phyloP scores from a whole-genome alignment of 2,113 vertebrate genomes.

The Calyptomena viridis region DNA sequence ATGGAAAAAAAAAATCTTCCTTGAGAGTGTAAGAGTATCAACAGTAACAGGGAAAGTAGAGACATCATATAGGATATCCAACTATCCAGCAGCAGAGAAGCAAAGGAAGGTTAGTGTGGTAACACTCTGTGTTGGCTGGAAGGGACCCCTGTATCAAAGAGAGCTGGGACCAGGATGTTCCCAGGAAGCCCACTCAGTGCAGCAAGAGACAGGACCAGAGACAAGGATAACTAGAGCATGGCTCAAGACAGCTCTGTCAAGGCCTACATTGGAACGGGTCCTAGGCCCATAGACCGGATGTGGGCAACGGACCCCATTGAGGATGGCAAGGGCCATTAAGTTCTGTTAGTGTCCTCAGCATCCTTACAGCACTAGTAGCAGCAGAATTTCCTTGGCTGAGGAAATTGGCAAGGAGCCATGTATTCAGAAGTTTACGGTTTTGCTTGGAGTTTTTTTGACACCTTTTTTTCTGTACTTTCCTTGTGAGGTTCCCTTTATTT shows the following conservation, averaged over 20 bases:
- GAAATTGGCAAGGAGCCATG: not conserved
- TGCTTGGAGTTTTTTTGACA: not conserved
- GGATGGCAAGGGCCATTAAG: too few species aligned
- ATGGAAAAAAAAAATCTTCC: not conserved
- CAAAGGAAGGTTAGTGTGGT: not conserved
- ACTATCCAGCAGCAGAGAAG: not conserved
- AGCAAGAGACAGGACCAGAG: not conserved
- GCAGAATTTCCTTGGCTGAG: not conserved
- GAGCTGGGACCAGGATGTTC: not conserved
- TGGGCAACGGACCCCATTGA: not conserved
- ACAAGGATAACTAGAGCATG: not conserved
- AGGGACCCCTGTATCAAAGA: not conserved
- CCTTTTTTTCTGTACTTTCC: not conserved
- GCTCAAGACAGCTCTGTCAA: not conserved
- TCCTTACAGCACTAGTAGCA: not conserved
- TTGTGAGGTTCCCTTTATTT: not conserved
- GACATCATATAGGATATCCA: not conserved
- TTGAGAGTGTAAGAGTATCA: not conserved
- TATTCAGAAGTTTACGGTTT: too few species aligned
- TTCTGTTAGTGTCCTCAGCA: not conserved
- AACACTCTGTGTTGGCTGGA: accelerated
- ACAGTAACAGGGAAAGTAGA: not conserved
- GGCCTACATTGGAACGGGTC: not conserved
- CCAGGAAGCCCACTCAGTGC: not conserved
- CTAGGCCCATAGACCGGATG: too few species aligned